Evolutionary conservation across 30 jellyfish, hydroid and myxozoan genomes (phyloP).

Genomic region (Chrysaora quinquecirrha): DNA sequence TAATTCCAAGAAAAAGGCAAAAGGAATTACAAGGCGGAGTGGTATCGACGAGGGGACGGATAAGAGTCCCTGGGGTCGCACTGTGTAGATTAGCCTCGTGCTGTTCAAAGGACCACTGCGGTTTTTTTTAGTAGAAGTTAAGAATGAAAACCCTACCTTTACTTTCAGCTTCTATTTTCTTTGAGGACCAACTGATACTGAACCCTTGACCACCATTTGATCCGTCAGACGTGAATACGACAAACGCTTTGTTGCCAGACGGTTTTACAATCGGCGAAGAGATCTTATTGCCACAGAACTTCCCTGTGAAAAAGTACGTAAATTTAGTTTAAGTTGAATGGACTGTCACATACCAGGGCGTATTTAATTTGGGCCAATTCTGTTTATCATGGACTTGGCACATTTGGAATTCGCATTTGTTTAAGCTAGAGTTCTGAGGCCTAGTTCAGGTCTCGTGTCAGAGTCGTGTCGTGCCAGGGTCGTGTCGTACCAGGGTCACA

Average conservation of each 20-base stretch:
- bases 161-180: slow-evolving; percentile 36
- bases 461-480: not conserved
- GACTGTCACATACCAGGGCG: not conserved
- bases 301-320: slow-evolving; percentile 21
- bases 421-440: not conserved
- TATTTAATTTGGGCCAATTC: not conserved
- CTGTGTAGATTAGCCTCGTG: too few relatives aligned
- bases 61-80: too few relatives aligned
- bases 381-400: too few relatives aligned
- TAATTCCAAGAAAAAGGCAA: too few relatives aligned
- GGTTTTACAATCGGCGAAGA: slow-evolving; percentile 46
- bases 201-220: slow-evolving; percentile 69
- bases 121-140: too few relatives aligned
- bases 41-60: too few relatives aligned
- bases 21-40: too few relatives aligned
- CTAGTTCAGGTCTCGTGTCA: not conserved
- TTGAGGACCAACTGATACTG: slow-evolving; percentile 57
- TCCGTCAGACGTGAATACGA: slow-evolving; percentile 60
- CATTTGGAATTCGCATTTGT: too few relatives aligned
- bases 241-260: slow-evolving; percentile 56
- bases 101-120: too few relatives aligned
- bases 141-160: too few relatives aligned
- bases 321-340: not conserved
- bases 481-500: not conserved
- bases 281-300: slow-evolving; percentile 60